These are phyloP conservation scores for Lycodopsis pacificus DNA, from an alignment of 2,797 vertebrate species.

Conservation along the genomic window DNA sequence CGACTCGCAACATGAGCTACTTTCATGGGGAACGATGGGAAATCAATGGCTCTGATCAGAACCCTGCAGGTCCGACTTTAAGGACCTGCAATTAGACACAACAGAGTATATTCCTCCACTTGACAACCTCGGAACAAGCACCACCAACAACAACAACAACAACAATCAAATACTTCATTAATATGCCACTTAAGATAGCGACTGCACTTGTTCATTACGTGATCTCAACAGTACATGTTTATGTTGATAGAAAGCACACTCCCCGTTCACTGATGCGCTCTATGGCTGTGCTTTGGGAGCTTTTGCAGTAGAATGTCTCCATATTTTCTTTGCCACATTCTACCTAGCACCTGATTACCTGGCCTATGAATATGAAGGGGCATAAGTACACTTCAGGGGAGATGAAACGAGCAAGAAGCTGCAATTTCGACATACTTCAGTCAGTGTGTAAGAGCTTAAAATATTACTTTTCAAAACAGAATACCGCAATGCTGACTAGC, in stretches of 20 bases:
- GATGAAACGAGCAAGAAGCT: conserved; percentile 31
- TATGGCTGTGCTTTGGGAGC: conserved; percentile 32
- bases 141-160: not conserved
- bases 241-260: conserved; percentile 14
- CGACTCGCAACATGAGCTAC: conserved; percentile 17
- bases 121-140: conserved; percentile 28
- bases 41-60: conserved; percentile 17
- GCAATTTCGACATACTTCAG: not conserved
- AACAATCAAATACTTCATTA: conserved; percentile 22
- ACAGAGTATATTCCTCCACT: conserved; percentile 22
- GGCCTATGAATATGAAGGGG: conserved; percentile 25
- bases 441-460: not conserved
- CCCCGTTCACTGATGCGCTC: conserved; percentile 11
- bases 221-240: conserved; percentile 24
- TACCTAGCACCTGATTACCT: conserved; percentile 50
- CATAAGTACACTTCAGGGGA: conserved; percentile 80
- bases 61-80: conserved; percentile 13
- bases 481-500: not conserved
- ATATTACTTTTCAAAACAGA: not conserved
- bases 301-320: conserved; percentile 18
- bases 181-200: not conserved
- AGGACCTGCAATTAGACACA: conserved; percentile 19
- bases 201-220: conserved; percentile 20
- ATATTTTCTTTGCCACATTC: conserved; percentile 24
- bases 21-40: conserved; percentile 44